These are phyloP conservation scores for Hyles euphorbiae DNA, from an alignment of 1,140 invertebrate genomes.

Conservation along the genomic window DNA sequence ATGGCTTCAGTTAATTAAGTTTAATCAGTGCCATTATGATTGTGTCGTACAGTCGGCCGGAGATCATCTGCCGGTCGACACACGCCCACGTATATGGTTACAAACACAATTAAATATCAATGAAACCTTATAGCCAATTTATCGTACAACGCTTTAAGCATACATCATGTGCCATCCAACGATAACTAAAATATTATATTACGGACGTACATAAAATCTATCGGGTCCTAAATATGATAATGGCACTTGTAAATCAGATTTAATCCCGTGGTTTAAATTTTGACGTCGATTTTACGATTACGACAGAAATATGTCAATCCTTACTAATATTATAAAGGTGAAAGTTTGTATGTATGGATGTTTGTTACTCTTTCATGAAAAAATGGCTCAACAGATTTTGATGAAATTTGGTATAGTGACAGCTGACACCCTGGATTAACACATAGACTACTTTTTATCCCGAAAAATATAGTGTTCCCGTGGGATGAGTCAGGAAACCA, in stretches of 20 bases:
- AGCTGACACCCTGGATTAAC: too few relatives aligned
- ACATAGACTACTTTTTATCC: too few relatives aligned
- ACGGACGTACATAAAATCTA: background rate
- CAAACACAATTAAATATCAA: constrained; percentile 31
- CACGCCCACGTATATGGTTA: constrained; percentile 66
- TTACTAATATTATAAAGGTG: too few relatives aligned
- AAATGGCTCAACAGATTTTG: too few relatives aligned
- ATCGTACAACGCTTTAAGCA: constrained; percentile 6
- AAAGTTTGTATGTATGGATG: too few relatives aligned
- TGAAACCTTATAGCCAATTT: constrained; percentile 36
- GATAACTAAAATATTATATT: background rate
- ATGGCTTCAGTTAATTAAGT: constrained; percentile 75
- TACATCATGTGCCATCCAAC: background rate
- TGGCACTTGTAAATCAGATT: constrained; percentile 12
- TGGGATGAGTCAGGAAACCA: too few relatives aligned
- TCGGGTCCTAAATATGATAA: constrained; percentile 4
- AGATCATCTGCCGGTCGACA: constrained; percentile 57
- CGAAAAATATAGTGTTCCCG: too few relatives aligned
- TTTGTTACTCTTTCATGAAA: too few relatives aligned
- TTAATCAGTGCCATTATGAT: constrained; percentile 64
- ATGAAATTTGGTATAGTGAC: too few relatives aligned
- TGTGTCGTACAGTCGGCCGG: constrained; percentile 22
- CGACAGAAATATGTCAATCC: background rate
- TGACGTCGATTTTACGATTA: constrained; percentile 4
- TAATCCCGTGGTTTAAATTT: constrained; percentile 12